phyloP scores from a whole-genome alignment of 2,888 invertebrate genomes.

The Conus canariensis region DNA sequence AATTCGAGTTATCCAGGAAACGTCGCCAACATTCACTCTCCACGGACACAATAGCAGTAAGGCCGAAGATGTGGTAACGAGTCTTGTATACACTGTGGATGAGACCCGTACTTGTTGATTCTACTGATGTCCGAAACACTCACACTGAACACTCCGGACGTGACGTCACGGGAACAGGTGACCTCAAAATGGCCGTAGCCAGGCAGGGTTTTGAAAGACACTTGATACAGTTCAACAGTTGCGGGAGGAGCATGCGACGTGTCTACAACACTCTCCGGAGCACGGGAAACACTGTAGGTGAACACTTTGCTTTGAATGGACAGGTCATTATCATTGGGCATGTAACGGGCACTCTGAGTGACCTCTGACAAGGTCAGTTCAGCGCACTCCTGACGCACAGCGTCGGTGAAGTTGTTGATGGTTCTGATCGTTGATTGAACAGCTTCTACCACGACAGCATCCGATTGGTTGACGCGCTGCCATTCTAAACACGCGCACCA shows the following conservation, averaged over 20 bases:
- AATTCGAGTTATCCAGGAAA: conserved; percentile 80
- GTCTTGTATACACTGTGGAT: conserved; percentile 88
- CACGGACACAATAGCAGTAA: conserved; percentile 87
- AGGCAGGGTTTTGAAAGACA: conserved; percentile 88
- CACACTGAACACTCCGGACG: conserved; percentile 83
- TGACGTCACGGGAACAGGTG: conserved; percentile 84
- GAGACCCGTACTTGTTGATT: conserved; percentile 90
- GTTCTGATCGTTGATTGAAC: conserved; percentile 79
- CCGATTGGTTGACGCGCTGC: conserved; percentile 83
- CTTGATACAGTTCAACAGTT: conserved; percentile 84
- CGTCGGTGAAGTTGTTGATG: conserved; percentile 84
- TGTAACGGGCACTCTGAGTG: conserved; percentile 85
- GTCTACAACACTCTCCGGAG: neutral
- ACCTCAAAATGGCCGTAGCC: conserved; percentile 91
- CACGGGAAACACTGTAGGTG: conserved; percentile 2
- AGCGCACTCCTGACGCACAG: conserved; percentile 75
- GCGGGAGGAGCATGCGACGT: neutral
- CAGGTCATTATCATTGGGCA: conserved; percentile 58
- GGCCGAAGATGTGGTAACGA: conserved; percentile 85
- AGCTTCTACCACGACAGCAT: conserved; percentile 81
- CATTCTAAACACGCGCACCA: conserved; percentile 97
- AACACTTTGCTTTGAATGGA: neutral
- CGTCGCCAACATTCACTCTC: no score
- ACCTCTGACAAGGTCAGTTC: conserved; percentile 82
- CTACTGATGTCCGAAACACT: conserved; percentile 87